These are phyloP conservation scores for Tachina fera DNA, from an alignment of 2,888 invertebrate species.

Conservation along the genomic window DNA sequence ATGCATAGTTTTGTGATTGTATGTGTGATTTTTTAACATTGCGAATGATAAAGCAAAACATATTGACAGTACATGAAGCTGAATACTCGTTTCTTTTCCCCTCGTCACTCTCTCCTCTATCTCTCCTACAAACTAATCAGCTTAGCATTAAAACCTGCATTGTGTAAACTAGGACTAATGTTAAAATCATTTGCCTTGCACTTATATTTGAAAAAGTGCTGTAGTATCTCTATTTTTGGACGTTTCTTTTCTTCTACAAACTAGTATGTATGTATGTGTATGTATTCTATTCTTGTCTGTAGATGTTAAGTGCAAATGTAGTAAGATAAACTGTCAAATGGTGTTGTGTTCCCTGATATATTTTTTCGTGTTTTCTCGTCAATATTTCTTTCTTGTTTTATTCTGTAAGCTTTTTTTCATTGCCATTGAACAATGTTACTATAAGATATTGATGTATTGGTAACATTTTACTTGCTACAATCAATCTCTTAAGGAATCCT, in stretches of 20 bases:
- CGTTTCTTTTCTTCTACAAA: neutral
- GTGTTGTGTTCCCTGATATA: slow-evolving; percentile 27
- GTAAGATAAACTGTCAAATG: slow-evolving; percentile 68
- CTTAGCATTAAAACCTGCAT: too few relatives aligned
- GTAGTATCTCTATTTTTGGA: neutral
- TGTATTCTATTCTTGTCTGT: neutral
- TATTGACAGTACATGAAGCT: too few relatives aligned
- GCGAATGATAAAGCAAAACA: too few relatives aligned
- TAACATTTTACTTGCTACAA: slow-evolving; percentile 48
- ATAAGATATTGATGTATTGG: slow-evolving; percentile 46
- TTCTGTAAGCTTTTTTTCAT: slow-evolving; percentile 7
- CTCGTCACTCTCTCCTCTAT: too few relatives aligned
- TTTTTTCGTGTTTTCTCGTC: slow-evolving; percentile 4
- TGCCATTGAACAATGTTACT: slow-evolving; percentile 12
- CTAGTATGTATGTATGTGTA: neutral
- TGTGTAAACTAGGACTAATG: too few relatives aligned
- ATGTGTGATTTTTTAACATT: too few relatives aligned
- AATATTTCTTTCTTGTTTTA: slow-evolving; percentile 25
- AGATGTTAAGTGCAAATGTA: slow-evolving; percentile 66
- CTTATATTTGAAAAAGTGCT: neutral
- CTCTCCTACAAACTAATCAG: too few relatives aligned
- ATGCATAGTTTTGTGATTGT: too few relatives aligned
- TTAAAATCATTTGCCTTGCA: neutral
- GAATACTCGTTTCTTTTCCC: too few relatives aligned
- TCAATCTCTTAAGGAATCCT: slow-evolving; percentile 68